A percentile compares a stretch with the other conserved stretches of the same genome.
These are phyloP conservation scores for Cosmia pyralina DNA, from an alignment of 2,888 invertebrate species.

Conservation along the genomic window DNA sequence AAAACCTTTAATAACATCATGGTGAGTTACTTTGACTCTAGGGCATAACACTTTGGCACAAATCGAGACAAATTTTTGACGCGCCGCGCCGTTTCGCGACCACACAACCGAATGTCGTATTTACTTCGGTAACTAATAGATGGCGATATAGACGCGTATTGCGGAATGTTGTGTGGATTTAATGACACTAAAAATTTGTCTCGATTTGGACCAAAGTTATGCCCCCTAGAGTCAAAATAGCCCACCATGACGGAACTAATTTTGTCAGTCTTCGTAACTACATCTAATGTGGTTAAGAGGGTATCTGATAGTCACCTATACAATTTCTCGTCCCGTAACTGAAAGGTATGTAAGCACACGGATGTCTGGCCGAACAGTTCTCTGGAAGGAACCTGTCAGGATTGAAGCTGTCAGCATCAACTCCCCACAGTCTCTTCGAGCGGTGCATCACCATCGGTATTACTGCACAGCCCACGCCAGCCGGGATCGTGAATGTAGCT, in stretches of 20 bases:
- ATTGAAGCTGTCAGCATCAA: conserved; percentile 89
- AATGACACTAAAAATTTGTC: too few relatives aligned
- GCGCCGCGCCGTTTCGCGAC: too few relatives aligned
- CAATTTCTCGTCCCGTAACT: conserved; percentile 87
- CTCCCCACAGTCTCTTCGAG: conserved; percentile 89
- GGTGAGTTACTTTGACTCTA: too few relatives aligned
- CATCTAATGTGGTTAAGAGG: neutral
- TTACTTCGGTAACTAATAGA: too few relatives aligned
- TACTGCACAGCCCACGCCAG: conserved; percentile 84
- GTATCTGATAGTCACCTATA: conserved; percentile 78
- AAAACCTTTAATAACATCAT: neutral
- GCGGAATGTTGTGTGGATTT: too few relatives aligned
- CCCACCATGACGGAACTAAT: neutral
- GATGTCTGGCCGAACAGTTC: conserved; percentile 80
- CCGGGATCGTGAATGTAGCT: conserved; percentile 85
- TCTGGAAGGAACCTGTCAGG: conserved; percentile 91
- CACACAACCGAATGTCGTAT: too few relatives aligned
- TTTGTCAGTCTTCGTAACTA: neutral
- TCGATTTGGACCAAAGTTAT: too few relatives aligned
- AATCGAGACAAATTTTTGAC: too few relatives aligned
- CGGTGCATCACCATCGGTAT: conserved; percentile 84
- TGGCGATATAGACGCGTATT: too few relatives aligned
- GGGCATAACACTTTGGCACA: too few relatives aligned
- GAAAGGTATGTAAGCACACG: conserved; percentile 87
- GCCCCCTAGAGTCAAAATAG: too few relatives aligned